These are phyloP conservation scores for Leptothorax acervorum DNA, from an alignment of 2,888 invertebrate species.

Conservation along the genomic window DNA sequence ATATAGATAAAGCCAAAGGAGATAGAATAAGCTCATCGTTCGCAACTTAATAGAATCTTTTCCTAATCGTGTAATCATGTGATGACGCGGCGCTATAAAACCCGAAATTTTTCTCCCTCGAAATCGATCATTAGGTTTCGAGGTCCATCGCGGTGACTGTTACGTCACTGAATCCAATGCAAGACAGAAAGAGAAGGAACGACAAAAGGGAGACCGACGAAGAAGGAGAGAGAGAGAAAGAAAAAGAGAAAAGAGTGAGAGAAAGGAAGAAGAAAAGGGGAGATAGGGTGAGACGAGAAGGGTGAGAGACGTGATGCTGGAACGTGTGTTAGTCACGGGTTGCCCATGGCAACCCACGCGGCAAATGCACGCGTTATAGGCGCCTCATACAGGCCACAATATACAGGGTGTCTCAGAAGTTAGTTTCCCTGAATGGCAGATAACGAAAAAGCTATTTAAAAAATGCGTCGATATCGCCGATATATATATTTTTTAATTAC, in stretches of 20 bases:
- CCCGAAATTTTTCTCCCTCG: neutral
- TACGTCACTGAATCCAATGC: constrained; percentile 53
- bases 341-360: constrained; percentile 83
- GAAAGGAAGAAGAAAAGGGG: constrained; percentile 58
- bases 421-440: neutral
- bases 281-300: constrained; percentile 55
- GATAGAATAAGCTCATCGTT: neutral
- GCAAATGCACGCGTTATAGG: constrained; percentile 71
- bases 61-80: neutral
- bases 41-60: neutral
- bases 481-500: neutral
- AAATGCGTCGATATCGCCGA: too few relatives aligned
- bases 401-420: constrained; percentile 37
- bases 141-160: neutral
- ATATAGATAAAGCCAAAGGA: neutral
- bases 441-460: neutral
- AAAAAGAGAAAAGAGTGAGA: constrained; percentile 42
- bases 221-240: constrained; percentile 36
- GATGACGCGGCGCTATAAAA: neutral
- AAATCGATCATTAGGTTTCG: constrained; percentile 9
- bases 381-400: constrained; percentile 68
- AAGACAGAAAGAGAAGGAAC: constrained; percentile 36
- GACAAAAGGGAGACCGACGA: constrained; percentile 28
- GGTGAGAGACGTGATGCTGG: constrained; percentile 73
- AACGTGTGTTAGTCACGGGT: constrained; percentile 79